Conservation (phyloP, 2,113 vertebrate genomes). For the Eira barbara region DNA sequence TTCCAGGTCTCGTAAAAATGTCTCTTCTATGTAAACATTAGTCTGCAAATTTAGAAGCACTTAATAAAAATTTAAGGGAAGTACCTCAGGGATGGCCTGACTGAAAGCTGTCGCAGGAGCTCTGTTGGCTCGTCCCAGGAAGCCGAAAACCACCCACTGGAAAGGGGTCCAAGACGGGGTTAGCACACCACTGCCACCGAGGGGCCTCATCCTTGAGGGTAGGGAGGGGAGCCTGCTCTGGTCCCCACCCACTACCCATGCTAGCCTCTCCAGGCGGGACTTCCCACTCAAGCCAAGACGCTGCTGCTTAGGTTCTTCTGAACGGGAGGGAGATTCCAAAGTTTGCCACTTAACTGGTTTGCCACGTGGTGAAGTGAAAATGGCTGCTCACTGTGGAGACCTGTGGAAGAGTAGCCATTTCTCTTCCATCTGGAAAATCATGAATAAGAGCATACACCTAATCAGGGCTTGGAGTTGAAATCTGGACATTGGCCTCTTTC, state of each 20-base stretch:
- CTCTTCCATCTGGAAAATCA: background rate
- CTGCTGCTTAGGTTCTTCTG: background rate
- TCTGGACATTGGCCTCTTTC: background rate
- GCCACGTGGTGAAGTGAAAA: background rate
- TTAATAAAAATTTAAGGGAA: constrained; percentile 11
- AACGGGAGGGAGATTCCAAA: background rate
- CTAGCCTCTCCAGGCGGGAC: background rate
- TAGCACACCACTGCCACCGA: too few species aligned
- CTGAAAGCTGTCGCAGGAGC: background rate
- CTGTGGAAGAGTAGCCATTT: background rate
- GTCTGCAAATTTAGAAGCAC: constrained; percentile 49
- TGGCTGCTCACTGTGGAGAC: background rate
- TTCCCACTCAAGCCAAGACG: background rate
- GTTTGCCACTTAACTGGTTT: background rate
- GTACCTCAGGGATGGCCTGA: background rate
- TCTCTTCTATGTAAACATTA: constrained; percentile 46
- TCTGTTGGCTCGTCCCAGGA: background rate
- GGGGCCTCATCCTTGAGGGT: rapidly evolving
- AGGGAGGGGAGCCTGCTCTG: background rate
- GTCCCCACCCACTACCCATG: background rate
- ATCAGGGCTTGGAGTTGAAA: background rate
- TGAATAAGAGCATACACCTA: background rate
- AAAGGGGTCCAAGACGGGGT: background rate
- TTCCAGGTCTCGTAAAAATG: constrained; percentile 47
- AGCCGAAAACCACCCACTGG: background rate